phyloP scores from a whole-genome alignment of 92 coral and sea anemone genomes.

The Blastomussa wellsi region DNA sequence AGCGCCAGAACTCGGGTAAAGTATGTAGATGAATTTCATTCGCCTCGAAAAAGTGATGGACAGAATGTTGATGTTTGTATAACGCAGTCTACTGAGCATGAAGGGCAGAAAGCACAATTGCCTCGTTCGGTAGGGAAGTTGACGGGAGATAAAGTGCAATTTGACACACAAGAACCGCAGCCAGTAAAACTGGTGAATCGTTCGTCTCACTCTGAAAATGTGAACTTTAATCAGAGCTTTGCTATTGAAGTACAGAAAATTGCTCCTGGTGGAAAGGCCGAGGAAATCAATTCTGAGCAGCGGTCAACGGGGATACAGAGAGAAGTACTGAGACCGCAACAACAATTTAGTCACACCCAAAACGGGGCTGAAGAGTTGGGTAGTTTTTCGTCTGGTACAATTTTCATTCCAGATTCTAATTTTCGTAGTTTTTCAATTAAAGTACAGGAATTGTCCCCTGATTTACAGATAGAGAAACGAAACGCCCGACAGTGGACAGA shows the following conservation, averaged over 20 bases:
- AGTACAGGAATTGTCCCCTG: neutral
- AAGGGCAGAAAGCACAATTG: neutral
- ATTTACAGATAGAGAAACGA: neutral
- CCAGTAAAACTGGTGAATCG: neutral
- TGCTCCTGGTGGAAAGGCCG: neutral
- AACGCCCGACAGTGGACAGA: neutral
- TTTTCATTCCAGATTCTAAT: constrained; percentile 4
- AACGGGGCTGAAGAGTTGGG: neutral
- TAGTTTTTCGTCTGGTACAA: neutral
- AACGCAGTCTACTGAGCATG: neutral
- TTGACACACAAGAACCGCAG: neutral
- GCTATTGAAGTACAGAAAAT: neutral
- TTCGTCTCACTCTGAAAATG: neutral
- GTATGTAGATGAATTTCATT: neutral
- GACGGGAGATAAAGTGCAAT: neutral
- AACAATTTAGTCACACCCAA: neutral
- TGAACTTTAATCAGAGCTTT: neutral
- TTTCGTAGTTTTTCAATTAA: neutral
- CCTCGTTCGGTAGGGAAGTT: neutral
- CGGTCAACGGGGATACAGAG: neutral
- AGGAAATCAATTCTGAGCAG: neutral
- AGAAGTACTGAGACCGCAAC: neutral
- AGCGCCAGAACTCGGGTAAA: neutral
- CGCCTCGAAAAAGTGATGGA: neutral
- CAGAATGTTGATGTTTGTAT: neutral